phyloP scores from a whole-genome alignment of 2,888 invertebrate species.

The Oegoconia quadripuncta region DNA sequence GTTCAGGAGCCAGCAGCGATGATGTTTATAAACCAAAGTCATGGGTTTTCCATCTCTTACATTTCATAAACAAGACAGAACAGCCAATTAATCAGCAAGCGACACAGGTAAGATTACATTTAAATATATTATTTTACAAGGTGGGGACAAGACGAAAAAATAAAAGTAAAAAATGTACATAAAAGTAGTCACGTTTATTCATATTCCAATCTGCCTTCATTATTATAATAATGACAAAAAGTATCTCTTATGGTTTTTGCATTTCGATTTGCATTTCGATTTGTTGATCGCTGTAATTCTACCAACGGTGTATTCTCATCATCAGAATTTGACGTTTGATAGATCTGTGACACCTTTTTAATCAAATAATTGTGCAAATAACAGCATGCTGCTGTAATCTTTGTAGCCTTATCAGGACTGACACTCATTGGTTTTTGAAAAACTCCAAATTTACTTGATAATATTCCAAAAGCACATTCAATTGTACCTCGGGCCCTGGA shows the following conservation, averaged over 20 bases:
- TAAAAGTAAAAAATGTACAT: background rate
- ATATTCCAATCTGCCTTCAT: background rate
- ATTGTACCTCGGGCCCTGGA: constrained; percentile 15
- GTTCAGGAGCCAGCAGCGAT: background rate
- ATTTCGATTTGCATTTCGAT: background rate
- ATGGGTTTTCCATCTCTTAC: constrained; percentile 2
- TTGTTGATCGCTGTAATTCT: background rate
- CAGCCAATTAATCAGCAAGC: background rate
- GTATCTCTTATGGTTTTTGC: background rate
- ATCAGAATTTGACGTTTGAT: background rate
- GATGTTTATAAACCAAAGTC: constrained; percentile 10
- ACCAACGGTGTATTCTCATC: background rate
- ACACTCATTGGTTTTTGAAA: constrained; percentile 10
- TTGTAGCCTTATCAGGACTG: constrained; percentile 9
- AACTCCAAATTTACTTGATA: constrained; percentile 13
- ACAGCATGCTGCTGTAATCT: constrained; percentile 11
- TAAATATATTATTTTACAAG: too few species aligned
- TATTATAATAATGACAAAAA: constrained; percentile 1
- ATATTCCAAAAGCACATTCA: constrained; percentile 18
- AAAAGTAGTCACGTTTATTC: background rate
- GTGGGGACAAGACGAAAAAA: too few species aligned
- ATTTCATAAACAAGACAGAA: constrained; percentile 8
- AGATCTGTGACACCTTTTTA: constrained; percentile 1
- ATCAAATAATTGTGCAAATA: constrained; percentile 15
- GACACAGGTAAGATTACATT: too few species aligned